A percentile compares a stretch with the other conserved stretches of the same genome.
phyloP scores from a whole-genome alignment of 2,888 invertebrate genomes.

The Cylloceria caligata region DNA sequence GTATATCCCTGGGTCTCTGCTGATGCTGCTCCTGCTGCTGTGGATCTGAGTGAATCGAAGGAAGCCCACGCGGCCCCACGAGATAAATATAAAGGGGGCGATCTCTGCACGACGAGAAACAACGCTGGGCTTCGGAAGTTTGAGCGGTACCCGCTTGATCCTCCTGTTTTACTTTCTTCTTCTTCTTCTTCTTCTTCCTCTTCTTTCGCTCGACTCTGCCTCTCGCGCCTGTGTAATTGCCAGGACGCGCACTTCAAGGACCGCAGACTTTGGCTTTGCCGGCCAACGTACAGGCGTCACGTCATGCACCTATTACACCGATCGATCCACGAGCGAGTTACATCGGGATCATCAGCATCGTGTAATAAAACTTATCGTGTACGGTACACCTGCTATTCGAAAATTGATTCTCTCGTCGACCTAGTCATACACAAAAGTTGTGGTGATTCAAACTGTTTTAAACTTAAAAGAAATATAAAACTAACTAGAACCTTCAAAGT shows the following conservation, averaged over 20 bases:
- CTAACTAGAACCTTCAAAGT: no score
- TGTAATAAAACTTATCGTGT: slow-evolving; percentile 5
- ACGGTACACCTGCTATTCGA: slow-evolving; percentile 27
- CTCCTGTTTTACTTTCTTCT: slow-evolving; percentile 13
- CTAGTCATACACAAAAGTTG: not conserved
- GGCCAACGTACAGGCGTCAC: slow-evolving; percentile 10
- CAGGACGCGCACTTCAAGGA: slow-evolving; percentile 42
- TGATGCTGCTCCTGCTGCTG: slow-evolving; percentile 36
- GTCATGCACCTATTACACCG: slow-evolving; percentile 36
- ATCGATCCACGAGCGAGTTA: slow-evolving; percentile 31
- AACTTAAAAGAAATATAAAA: no score
- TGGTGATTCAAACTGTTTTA: not conserved
- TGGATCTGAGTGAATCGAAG: slow-evolving; percentile 55
- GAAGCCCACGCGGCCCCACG: slow-evolving; percentile 46
- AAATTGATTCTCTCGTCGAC: slow-evolving; percentile 6
- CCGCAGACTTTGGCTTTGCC: slow-evolving; percentile 6
- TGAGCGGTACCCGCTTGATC: slow-evolving; percentile 43
- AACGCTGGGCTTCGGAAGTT: slow-evolving; percentile 53
- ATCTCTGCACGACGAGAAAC: slow-evolving; percentile 56
- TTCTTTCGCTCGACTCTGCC: slow-evolving; percentile 1
- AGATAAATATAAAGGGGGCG: slow-evolving; percentile 62
- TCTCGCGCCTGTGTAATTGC: slow-evolving; percentile 54
- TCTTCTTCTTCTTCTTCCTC: slow-evolving; percentile 13
- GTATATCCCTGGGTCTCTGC: slow-evolving; percentile 62
- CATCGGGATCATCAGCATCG: slow-evolving; percentile 1